Evolutionary conservation across 2,888 invertebrate species (phyloP).

Genomic region (Thymelicus sylvestris): DNA sequence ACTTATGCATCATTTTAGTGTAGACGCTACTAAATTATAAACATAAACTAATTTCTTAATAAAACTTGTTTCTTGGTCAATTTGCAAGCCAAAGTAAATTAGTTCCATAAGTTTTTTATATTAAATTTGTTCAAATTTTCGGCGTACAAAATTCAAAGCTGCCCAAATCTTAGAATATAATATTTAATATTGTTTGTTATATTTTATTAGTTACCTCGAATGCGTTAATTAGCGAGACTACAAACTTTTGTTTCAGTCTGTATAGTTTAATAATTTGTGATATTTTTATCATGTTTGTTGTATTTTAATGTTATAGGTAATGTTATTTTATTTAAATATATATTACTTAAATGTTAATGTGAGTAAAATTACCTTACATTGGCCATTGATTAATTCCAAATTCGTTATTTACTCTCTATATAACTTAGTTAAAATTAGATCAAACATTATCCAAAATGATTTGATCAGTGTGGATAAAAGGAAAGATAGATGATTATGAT

Average conservation of each 20-base stretch:
- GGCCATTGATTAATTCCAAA: no score
- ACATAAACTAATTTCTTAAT: not conserved
- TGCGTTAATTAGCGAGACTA: not conserved
- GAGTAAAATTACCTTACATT: no score
- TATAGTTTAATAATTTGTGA: not conserved
- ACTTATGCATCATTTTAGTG: not conserved
- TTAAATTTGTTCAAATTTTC: not conserved
- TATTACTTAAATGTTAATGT: not conserved
- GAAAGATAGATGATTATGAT: no score
- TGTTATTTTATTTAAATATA: not conserved
- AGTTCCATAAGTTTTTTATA: not conserved
- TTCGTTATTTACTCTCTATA: no score
- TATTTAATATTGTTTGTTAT: conserved; percentile 2
- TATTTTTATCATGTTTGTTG: not conserved
- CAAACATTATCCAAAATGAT: no score
- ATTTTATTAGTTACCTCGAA: not conserved
- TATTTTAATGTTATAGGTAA: not conserved
- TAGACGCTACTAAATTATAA: conserved; percentile 3
- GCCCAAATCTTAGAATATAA: conserved; percentile 15
- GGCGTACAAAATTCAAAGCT: conserved; percentile 32
- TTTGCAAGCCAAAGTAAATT: conserved; percentile 12
- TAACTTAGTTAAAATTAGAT: no score
- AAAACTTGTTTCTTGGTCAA: conserved; percentile 7
- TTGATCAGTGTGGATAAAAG: no score
- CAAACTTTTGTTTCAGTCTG: conserved; percentile 7